phyloP scores from a whole-genome alignment of 1,140 invertebrate species.

The Hylaeus volcanicus region DNA sequence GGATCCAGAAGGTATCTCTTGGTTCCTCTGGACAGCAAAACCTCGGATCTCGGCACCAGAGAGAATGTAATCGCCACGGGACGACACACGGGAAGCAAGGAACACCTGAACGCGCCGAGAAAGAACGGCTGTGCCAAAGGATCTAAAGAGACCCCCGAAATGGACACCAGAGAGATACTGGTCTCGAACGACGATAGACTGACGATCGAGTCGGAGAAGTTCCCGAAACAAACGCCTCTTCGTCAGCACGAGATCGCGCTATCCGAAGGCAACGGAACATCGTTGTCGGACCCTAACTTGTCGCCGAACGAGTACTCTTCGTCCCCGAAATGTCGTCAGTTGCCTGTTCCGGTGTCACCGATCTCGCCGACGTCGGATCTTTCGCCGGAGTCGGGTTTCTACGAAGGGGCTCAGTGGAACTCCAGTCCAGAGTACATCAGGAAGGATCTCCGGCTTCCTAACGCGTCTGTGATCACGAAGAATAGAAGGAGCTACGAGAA shows the following conservation, averaged over 20 bases:
- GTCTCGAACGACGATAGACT: constrained; percentile 26
- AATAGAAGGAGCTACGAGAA: constrained; percentile 68
- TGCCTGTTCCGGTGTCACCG: neutral
- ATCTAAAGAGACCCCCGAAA: constrained; percentile 47
- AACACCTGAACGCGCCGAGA: constrained; percentile 51
- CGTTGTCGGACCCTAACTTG: constrained; percentile 17
- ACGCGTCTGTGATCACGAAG: constrained; percentile 45
- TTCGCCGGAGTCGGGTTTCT: constrained; percentile 67
- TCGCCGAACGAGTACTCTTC: constrained; percentile 10
- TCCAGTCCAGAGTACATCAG: constrained; percentile 56
- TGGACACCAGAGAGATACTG: constrained; percentile 20
- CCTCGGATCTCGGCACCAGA: constrained; percentile 21
- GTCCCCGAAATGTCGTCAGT: neutral
- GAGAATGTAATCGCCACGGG: constrained; percentile 52
- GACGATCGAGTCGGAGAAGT: constrained; percentile 34
- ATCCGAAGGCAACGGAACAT: neutral
- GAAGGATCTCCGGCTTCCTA: constrained; percentile 38
- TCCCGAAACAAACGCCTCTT: neutral
- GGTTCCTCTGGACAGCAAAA: constrained; percentile 54
- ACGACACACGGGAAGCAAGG: constrained; percentile 62
- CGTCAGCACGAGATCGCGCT: neutral
- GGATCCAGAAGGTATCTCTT: constrained; percentile 61
- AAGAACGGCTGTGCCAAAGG: constrained; percentile 32
- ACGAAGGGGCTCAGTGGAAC: constrained; percentile 51
- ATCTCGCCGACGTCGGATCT: constrained; percentile 50